Evolutionary conservation across 1,140 invertebrate genomes (phyloP).

Genomic region (Zeugodacus cucurbitae): DNA sequence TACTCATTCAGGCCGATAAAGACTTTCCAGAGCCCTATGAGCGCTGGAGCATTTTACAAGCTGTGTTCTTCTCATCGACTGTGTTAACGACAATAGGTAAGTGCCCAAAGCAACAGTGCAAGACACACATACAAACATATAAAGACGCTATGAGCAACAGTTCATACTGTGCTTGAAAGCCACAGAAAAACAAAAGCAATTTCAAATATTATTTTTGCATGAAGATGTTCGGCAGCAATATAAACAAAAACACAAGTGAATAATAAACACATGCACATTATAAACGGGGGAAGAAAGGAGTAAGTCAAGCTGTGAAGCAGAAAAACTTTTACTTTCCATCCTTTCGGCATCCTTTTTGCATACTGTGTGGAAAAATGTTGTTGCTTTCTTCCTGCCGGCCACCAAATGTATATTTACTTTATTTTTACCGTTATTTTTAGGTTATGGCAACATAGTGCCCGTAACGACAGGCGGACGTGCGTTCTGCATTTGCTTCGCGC

Average conservation of each 20-base stretch:
- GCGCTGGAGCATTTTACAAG: conserved; percentile 81
- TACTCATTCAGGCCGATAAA: conserved; percentile 69
- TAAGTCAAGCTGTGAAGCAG: neutral
- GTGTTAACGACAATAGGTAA: conserved; percentile 86
- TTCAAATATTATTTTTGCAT: neutral
- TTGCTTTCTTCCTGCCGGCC: neutral
- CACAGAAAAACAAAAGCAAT: neutral
- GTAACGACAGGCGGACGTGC: conserved; percentile 84
- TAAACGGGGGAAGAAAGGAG: neutral
- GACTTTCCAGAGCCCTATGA: conserved; percentile 71
- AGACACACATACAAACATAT: neutral
- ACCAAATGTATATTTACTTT: no score
- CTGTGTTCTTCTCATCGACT: conserved; percentile 86
- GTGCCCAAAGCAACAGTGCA: conserved; percentile 33
- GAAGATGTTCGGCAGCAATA: neutral
- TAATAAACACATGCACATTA: neutral
- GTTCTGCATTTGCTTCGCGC: conserved; percentile 92
- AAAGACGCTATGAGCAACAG: neutral
- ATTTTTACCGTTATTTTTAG: conserved; percentile 67
- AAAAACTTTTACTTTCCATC: neutral
- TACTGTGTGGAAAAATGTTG: neutral
- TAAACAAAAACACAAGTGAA: neutral
- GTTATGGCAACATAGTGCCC: conserved; percentile 96
- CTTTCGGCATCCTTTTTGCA: neutral
- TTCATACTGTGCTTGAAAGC: neutral